Conservation (phyloP, 2,888 invertebrate species). For the Sphecodes monilicornis region DNA sequence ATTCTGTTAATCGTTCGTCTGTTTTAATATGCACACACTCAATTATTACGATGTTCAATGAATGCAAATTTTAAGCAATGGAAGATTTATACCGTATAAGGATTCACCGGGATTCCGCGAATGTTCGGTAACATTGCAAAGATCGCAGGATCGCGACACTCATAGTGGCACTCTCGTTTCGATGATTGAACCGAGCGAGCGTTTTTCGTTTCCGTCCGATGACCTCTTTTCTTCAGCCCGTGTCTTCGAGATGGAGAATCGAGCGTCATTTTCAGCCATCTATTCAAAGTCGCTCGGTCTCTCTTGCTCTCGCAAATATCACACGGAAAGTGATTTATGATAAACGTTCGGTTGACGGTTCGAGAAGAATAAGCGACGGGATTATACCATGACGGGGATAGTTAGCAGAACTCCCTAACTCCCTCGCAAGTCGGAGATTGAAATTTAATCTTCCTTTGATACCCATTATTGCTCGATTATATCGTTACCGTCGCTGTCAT, state of each 20-base stretch:
- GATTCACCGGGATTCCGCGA: neutral
- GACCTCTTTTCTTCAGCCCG: slow-evolving; percentile 44
- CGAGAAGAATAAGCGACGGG: slow-evolving; percentile 21
- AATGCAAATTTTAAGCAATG: neutral
- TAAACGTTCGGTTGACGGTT: slow-evolving; percentile 39
- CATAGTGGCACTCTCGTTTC: neutral
- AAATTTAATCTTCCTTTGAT: neutral
- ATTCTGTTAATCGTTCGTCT: too few relatives aligned
- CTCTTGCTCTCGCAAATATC: slow-evolving; percentile 40
- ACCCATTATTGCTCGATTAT: slow-evolving; percentile 2
- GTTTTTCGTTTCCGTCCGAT: slow-evolving; percentile 66
- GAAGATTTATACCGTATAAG: neutral
- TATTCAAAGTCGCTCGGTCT: slow-evolving; percentile 57
- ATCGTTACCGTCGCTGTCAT: neutral
- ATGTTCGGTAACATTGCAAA: neutral
- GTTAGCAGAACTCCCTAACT: neutral
- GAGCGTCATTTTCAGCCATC: slow-evolving; percentile 56
- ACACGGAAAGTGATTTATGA: slow-evolving; percentile 50
- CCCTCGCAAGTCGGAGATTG: neutral
- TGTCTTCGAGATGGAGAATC: slow-evolving; percentile 53
- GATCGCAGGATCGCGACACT: neutral
- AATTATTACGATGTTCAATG: too few relatives aligned
- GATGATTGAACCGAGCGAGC: slow-evolving; percentile 69
- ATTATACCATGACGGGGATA: slow-evolving; percentile 12
- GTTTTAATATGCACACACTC: too few relatives aligned